phyloP scores from a whole-genome alignment of 1,140 invertebrate species.

The Bombus polaris region DNA sequence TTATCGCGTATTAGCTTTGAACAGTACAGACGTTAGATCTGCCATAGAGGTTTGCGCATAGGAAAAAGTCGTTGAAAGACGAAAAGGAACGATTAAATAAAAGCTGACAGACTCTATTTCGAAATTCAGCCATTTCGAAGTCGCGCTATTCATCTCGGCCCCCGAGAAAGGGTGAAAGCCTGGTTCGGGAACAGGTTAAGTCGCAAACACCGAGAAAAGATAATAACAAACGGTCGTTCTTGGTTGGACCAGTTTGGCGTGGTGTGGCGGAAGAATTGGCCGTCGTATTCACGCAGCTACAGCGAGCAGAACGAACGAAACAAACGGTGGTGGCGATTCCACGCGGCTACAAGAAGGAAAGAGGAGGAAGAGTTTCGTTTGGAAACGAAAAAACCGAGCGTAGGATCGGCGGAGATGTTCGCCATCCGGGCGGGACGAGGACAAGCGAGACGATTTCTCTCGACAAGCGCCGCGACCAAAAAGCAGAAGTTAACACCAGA shows the following conservation, averaged over 20 bases:
- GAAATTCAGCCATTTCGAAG: neutral
- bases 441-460: constrained; percentile 42
- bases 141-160: neutral
- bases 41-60: neutral
- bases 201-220: neutral
- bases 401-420: constrained; percentile 25
- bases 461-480: constrained; percentile 35
- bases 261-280: neutral
- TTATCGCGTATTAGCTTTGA: too few species aligned
- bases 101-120: constrained; percentile 3
- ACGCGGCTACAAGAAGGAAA: neutral
- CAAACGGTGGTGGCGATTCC: neutral
- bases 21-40: too few species aligned
- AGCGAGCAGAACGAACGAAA: neutral
- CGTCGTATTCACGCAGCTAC: constrained; percentile 1
- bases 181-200: neutral
- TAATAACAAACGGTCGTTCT: neutral
- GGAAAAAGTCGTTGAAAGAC: neutral
- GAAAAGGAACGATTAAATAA: neutral
- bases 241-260: neutral
- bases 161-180: neutral
- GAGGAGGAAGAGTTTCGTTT: neutral
- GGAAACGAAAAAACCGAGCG: neutral
- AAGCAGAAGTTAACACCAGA: constrained; percentile 50
- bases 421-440: neutral